These are phyloP conservation scores for Passer montanus DNA, from an alignment of 2,113 vertebrate genomes.

Conservation along the genomic window DNA sequence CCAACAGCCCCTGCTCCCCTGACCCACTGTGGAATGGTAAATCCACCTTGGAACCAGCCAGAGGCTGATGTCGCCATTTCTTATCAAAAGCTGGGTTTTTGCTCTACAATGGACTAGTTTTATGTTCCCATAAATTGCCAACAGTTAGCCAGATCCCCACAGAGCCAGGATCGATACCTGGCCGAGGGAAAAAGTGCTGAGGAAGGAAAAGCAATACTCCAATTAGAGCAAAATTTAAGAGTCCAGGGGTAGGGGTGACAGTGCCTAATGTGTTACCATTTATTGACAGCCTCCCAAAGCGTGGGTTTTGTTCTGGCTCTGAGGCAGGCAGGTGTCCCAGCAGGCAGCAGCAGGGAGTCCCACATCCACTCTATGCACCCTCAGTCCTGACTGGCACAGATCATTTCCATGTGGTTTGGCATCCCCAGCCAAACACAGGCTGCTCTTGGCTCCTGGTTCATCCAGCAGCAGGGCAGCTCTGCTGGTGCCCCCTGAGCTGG, in stretches of 20 bases:
- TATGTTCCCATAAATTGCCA: slow-evolving; percentile 68
- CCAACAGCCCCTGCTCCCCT: not conserved
- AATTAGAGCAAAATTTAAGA: slow-evolving; percentile 64
- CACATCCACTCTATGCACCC: not conserved
- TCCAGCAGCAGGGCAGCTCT: accelerated
- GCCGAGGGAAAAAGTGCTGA: slow-evolving; percentile 64
- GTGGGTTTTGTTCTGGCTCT: not conserved
- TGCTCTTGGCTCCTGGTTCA: not conserved
- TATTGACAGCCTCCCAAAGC: slow-evolving; percentile 20
- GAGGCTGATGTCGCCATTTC: not conserved
- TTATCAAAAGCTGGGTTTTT: slow-evolving; percentile 16
- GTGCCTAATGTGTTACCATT: slow-evolving; percentile 57
- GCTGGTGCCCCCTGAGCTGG: not conserved
- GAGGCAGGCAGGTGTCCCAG: not conserved
- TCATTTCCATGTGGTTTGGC: not conserved
- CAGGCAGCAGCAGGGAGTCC: not conserved
- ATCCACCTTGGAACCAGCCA: not conserved
- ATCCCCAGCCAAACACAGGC: not conserved
- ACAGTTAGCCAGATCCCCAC: slow-evolving; percentile 63
- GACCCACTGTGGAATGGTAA: not conserved
- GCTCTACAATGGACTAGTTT: slow-evolving; percentile 18
- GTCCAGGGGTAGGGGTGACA: slow-evolving; percentile 40
- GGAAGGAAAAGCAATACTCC: slow-evolving; percentile 49
- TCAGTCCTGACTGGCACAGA: not conserved
- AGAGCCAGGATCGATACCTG: slow-evolving; percentile 63